phyloP scores from a whole-genome alignment of 2,113 vertebrate genomes.

The Stegastes partitus region DNA sequence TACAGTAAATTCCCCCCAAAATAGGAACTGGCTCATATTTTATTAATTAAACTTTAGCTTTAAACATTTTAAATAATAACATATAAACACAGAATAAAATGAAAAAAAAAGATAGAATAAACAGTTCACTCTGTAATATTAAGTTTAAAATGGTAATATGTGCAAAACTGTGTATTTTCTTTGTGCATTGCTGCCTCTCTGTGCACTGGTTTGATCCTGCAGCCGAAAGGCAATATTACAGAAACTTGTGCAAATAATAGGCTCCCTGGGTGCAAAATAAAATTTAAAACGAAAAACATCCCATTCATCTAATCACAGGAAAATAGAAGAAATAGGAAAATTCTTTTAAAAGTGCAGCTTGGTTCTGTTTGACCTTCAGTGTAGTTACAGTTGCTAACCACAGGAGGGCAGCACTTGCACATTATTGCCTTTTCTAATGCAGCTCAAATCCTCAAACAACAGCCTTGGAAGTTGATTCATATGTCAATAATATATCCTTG shows the following conservation, averaged over 20 bases:
- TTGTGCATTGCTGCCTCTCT: conserved; percentile 28
- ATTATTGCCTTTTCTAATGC: background rate
- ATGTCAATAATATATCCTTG: background rate
- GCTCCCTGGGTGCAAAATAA: conserved; percentile 10
- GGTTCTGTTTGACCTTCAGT: conserved; percentile 13
- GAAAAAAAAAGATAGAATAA: too few relatives aligned
- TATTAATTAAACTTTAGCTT: background rate
- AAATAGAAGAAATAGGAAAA: too few relatives aligned
- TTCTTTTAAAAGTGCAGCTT: conserved; percentile 1
- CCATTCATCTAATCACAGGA: background rate
- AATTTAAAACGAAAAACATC: background rate
- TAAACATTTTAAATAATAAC: background rate
- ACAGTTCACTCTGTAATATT: background rate
- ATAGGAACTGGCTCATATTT: background rate
- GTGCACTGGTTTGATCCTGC: background rate
- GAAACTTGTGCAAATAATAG: background rate
- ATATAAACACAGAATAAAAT: background rate
- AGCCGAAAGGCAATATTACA: conserved; percentile 2
- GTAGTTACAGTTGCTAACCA: conserved; percentile 38
- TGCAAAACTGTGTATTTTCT: conserved; percentile 28
- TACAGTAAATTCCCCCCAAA: background rate
- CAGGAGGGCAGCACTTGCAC: conserved; percentile 40
- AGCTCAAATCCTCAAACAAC: background rate
- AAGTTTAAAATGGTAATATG: background rate
- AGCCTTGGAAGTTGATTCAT: background rate